Evolutionary conservation across 1,140 invertebrate species (phyloP).

Genomic region (Drosophila ficusphila): DNA sequence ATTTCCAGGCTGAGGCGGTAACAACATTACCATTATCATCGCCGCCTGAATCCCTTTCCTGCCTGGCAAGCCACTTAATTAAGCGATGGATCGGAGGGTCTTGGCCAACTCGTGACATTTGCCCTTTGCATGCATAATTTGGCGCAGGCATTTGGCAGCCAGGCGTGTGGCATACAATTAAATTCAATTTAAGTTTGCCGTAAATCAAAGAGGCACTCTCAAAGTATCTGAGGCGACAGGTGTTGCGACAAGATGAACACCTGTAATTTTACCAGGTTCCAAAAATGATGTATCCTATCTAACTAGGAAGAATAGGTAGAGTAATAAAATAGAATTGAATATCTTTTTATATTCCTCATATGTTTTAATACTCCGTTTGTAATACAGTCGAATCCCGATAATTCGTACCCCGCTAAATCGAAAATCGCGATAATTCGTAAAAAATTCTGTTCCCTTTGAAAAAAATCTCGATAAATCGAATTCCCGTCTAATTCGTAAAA

Average conservation of each 20-base stretch:
- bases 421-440: no score
- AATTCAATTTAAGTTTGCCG: conserved; percentile 67
- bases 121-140: conserved; percentile 68
- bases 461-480: no score
- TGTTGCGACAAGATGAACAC: background rate
- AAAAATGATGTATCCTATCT: no score
- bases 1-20: conserved; percentile 30
- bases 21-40: conserved; percentile 41
- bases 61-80: conserved; percentile 49
- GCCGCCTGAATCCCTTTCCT: background rate
- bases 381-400: no score
- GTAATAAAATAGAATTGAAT: no score
- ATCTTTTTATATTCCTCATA: no score
- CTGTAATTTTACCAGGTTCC: no score
- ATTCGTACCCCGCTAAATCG: no score
- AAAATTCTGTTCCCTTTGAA: no score
- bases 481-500: no score
- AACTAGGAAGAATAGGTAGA: no score
- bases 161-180: conserved; percentile 56
- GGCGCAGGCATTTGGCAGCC: conserved; percentile 30
- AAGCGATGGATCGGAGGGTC: conserved; percentile 5
- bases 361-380: no score
- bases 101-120: conserved; percentile 39
- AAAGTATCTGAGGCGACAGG: background rate
- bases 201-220: conserved; percentile 66